Conservation (phyloP, 2,888 invertebrate species). For the Oligia strigilis region DNA sequence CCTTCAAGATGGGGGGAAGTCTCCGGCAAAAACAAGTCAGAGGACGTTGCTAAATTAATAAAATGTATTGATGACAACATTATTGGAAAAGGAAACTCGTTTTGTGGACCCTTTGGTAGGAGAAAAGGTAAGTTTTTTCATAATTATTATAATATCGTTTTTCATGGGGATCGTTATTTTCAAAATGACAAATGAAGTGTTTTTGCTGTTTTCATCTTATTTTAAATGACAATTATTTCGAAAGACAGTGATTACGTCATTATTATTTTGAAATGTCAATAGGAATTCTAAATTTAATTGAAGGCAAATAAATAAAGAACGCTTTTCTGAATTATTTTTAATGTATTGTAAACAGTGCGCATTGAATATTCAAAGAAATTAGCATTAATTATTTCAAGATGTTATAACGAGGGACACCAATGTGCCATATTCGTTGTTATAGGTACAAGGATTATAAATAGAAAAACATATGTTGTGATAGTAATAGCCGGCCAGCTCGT, state of each 20-base stretch:
- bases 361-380: conserved; percentile 46
- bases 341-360: conserved; percentile 31
- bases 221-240: not conserved
- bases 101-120: conserved; percentile 95
- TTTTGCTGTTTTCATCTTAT: not conserved
- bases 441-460: conserved; percentile 50
- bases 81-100: conserved; percentile 95
- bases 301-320: conserved; percentile 7
- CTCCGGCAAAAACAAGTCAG: conserved; percentile 89
- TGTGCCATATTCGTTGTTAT: conserved; percentile 41
- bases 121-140: conserved; percentile 92
- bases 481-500: conserved; percentile 60
- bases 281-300: conserved; percentile 15
- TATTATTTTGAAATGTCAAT: conserved; percentile 15
- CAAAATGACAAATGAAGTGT: not conserved
- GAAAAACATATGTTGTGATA: conserved; percentile 58
- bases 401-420: conserved; percentile 42
- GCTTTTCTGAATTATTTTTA: conserved; percentile 23
- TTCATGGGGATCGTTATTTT: conserved; percentile 12
- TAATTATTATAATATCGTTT: not conserved
- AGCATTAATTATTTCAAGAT: conserved; percentile 37
- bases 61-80: conserved; percentile 95
- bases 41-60: conserved; percentile 93
- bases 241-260: conserved; percentile 18
- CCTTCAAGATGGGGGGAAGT: conserved; percentile 83